Base-by-base conservation (phyloP, 2,113 vertebrate species). In the Erythrolamprus reginae region DNA sequence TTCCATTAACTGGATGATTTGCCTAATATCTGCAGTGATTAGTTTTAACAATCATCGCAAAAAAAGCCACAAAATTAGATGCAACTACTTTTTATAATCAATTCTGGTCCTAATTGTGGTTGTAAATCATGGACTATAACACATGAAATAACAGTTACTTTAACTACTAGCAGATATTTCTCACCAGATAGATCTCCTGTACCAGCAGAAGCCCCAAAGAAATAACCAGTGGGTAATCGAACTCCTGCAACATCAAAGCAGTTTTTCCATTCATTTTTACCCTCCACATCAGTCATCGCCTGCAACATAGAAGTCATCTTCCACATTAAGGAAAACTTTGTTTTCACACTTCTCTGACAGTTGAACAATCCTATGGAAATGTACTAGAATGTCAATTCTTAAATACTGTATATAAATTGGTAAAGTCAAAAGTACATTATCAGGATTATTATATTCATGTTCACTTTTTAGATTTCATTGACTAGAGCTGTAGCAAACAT, bases 151-250 rank as follows among this genome's bases (percentile, higher is more conserved):
- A 48, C 52, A 33, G 33, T 33, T 13, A 61, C 6, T 82, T 13
- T 15, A 15, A 33, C 8, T 90, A 13, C 0, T 4, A 90, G 38
- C 89, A 92, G 93, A 88, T 52, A 17, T 48, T 38, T 45, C 96
- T 95, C 94, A 99, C 99, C 99, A 12, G 99, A 99, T 1, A 99
- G 96, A 94, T 99, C 99, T n/a, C 99, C 99, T 0, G 99, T 99
- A 90, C 98, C 99, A 1, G 99, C 98, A 0, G 99, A 99, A 83
- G 99, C 98, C 10, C 99, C 99, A 2, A 99, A 99, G 96, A 97
- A 99, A 95, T 99, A 99, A 19, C 99, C 99, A 0, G 98, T 99
- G n/a, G 99, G 99, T 70, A 99, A 97, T 47, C 98, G 98, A 88
- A 99, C 99, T 0, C 99, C 99, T 0, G 98, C 97, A 6, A 99